Percentiles rank a stretch among this genome's conserved stretches.
These are phyloP conservation scores for Bolinopsis microptera DNA, from an alignment of 37 sponge, comb jelly and placozoan genomes.

Conservation along the genomic window DNA sequence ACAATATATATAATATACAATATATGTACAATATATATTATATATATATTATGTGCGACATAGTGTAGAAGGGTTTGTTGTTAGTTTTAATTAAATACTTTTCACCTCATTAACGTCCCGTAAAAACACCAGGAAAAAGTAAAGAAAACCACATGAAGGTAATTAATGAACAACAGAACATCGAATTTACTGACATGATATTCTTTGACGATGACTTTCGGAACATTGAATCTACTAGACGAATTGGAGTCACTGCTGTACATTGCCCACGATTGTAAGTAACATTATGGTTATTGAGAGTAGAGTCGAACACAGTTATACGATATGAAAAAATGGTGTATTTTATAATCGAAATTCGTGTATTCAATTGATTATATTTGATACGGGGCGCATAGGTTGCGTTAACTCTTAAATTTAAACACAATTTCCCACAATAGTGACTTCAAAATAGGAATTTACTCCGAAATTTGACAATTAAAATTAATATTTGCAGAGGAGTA, in stretches of 20 bases:
- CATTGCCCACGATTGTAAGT: constrained; percentile 22
- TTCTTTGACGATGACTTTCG: constrained; percentile 84
- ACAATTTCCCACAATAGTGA: not conserved
- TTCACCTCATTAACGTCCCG: too few species aligned
- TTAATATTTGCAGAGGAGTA: too few species aligned
- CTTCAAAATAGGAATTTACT: not conserved
- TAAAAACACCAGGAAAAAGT: constrained; percentile 14
- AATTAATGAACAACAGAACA: constrained; percentile 69
- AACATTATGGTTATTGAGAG: not conserved
- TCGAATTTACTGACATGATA: constrained; percentile 78
- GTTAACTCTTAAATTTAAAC: not conserved
- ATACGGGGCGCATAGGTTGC: not conserved
- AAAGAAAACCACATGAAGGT: constrained; percentile 52
- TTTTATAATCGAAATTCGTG: too few species aligned
- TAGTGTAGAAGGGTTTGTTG: too few species aligned
- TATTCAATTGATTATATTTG: too few species aligned
- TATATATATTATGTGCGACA: too few species aligned
- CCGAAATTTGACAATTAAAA: not conserved
- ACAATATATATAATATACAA: too few species aligned
- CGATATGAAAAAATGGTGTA: too few species aligned
- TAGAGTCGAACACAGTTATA: not conserved
- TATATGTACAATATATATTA: too few species aligned
- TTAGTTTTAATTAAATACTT: too few species aligned
- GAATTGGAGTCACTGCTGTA: constrained; percentile 68
- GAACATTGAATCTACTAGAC: constrained; percentile 73